Conservation (phyloP, 2,888 invertebrate genomes). For the Archips xylosteana region DNA sequence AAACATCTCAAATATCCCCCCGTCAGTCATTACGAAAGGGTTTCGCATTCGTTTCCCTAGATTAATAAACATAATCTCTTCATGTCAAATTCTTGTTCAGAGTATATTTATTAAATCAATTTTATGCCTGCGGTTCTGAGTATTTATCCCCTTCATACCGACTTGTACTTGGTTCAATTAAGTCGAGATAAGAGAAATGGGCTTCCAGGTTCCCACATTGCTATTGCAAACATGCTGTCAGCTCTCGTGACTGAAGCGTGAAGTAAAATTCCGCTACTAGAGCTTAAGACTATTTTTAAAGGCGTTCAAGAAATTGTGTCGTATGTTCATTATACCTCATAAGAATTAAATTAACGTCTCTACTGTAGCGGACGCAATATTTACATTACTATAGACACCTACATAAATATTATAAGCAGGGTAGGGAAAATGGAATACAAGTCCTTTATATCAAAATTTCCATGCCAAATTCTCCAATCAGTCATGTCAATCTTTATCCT, state of each 20-base stretch:
- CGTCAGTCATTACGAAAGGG: conserved; percentile 60
- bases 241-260: conserved; percentile 15
- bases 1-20: conserved; percentile 68
- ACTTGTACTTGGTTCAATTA: conserved; percentile 46
- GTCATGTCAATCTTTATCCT: too few species aligned
- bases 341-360: background rate
- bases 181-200: conserved; percentile 48
- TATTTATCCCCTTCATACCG: conserved; percentile 53
- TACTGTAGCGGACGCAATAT: too few species aligned
- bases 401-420: too few species aligned
- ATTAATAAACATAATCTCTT: conserved; percentile 30
- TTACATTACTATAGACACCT: too few species aligned
- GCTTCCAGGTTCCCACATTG: conserved; percentile 47
- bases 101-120: conserved; percentile 50
- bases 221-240: conserved; percentile 48
- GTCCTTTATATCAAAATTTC: too few species aligned
- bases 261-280: background rate
- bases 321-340: background rate
- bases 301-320: background rate
- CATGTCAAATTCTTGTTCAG: conserved; percentile 29
- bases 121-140: conserved; percentile 50
- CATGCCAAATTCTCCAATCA: too few species aligned
- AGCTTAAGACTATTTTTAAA: background rate
- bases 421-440: too few species aligned
- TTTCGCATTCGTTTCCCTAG: conserved; percentile 46